Conservation (phyloP, 2,888 invertebrate species). For the Lysandra coridon region DNA sequence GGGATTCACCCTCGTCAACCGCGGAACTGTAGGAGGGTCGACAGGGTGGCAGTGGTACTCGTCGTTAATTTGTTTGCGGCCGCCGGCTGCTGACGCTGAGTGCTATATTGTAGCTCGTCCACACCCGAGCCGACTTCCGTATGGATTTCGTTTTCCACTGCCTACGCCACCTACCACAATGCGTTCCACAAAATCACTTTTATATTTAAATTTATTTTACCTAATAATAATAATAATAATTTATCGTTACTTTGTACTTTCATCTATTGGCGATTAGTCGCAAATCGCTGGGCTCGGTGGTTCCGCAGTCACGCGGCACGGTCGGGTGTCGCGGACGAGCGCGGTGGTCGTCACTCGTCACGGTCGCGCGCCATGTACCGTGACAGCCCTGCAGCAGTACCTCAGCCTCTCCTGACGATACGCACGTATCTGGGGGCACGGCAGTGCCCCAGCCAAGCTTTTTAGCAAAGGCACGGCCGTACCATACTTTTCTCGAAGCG, state of each 20-base stretch:
- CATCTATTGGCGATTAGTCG: neutral
- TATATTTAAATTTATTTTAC: too few relatives aligned
- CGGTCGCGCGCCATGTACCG: constrained; percentile 2
- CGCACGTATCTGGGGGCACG: too few relatives aligned
- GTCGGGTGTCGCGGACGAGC: constrained; percentile 1
- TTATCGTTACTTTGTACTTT: neutral
- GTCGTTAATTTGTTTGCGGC: neutral
- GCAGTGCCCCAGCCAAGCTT: too few relatives aligned
- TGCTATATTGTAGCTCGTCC: neutral
- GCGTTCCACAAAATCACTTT: neutral
- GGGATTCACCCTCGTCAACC: neutral
- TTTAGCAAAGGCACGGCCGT: too few relatives aligned
- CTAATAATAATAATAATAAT: neutral
- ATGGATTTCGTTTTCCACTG: neutral
- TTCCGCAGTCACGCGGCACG: neutral
- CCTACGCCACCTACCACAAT: neutral
- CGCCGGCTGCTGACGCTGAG: neutral
- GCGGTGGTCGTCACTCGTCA: constrained; percentile 12
- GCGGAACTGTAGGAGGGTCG: neutral
- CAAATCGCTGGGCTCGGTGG: neutral
- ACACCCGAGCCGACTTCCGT: neutral
- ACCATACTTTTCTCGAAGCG: too few relatives aligned
- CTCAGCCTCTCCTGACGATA: too few relatives aligned
- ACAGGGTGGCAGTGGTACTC: neutral
- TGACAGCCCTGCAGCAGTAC: constrained; percentile 13